Percentiles rank a stretch among this genome's conserved stretches.
phyloP scores from a whole-genome alignment of 2,113 vertebrate genomes.

The Perccottus glenii region DNA sequence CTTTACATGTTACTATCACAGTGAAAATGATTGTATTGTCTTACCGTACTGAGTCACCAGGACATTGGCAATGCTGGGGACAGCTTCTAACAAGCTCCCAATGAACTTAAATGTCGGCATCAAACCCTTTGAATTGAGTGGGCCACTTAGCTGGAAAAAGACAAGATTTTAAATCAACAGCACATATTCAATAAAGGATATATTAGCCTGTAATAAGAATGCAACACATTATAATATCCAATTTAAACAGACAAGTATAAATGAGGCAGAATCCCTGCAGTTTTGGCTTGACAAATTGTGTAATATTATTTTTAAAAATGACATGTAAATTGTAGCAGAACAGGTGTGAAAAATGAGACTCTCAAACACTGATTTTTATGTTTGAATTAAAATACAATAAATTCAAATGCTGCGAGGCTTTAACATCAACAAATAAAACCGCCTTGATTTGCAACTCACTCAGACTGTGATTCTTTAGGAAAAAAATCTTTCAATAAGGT shows the following conservation, averaged over 20 bases:
- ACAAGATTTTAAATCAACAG: background rate
- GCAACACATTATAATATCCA: background rate
- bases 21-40: slow-evolving; percentile 20
- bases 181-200: background rate
- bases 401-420: background rate
- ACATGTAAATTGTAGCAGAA: background rate
- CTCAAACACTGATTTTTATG: slow-evolving; percentile 3
- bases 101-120: slow-evolving; percentile 84
- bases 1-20: no score
- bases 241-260: background rate
- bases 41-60: slow-evolving; percentile 85
- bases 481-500: slow-evolving; percentile 1
- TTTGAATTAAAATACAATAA: background rate
- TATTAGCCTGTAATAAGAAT: background rate
- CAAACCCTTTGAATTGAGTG: slow-evolving; percentile 66
- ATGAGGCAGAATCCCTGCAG: slow-evolving; percentile 3
- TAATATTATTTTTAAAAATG: slow-evolving; percentile 3
- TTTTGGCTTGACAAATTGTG: background rate
- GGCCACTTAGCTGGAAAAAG: slow-evolving; percentile 65
- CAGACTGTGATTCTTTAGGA: background rate
- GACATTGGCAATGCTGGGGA: slow-evolving; percentile 79
- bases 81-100: slow-evolving; percentile 86
- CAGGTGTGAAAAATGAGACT: background rate
- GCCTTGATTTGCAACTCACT: background rate
- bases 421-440: background rate